These are phyloP conservation scores for Rattus norvegicus DNA, from an alignment of 2,113 vertebrate species.

Conservation along the genomic window DNA sequence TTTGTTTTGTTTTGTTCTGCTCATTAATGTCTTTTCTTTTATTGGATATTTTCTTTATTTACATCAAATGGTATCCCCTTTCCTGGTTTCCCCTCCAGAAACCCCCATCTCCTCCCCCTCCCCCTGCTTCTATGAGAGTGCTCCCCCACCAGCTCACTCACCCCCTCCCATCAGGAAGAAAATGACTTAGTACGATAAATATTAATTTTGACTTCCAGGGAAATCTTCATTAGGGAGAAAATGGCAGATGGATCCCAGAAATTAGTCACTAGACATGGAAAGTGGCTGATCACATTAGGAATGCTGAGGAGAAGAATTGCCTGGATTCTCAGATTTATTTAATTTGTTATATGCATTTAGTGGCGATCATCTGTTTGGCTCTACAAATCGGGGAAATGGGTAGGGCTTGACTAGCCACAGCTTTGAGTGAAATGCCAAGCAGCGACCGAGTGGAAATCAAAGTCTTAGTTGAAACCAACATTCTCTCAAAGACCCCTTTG, in stretches of 20 bases:
- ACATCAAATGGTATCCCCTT: no score
- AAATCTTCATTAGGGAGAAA: slow-evolving; percentile 14
- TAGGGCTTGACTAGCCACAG: background rate
- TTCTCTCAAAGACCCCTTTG: background rate
- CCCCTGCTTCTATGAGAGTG: no score
- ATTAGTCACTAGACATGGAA: slow-evolving; percentile 20
- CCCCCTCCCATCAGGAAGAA: background rate
- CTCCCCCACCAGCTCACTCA: no score
- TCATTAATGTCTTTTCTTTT: no score
- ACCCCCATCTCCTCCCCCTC: no score
- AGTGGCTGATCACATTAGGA: background rate
- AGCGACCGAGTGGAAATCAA: background rate
- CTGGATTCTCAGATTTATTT: slow-evolving; percentile 42
- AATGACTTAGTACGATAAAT: background rate
- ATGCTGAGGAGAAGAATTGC: background rate
- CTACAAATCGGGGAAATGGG: background rate
- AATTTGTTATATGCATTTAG: slow-evolving; percentile 35
- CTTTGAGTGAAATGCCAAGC: background rate
- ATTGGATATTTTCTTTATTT: no score
- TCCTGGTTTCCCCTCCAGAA: no score
- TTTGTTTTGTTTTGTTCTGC: no score
- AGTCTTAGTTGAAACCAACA: background rate
- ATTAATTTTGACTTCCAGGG: slow-evolving; percentile 38
- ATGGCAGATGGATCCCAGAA: slow-evolving; percentile 7
- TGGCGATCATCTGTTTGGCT: slow-evolving; percentile 21